Conservation (phyloP, 2,113 vertebrate genomes). For the Paramisgurnus dabryanus region DNA sequence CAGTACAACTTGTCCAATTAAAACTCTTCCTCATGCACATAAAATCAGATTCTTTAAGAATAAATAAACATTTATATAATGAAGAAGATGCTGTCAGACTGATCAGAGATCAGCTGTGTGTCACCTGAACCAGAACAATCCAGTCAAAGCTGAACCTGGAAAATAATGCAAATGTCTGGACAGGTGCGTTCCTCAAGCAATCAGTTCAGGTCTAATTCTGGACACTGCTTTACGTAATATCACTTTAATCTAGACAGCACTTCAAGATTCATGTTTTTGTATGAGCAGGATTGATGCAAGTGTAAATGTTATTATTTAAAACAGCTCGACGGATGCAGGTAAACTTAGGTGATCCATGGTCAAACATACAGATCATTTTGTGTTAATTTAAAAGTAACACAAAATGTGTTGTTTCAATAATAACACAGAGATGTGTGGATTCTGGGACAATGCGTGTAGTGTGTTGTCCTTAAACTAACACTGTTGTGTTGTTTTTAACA, state of each 20-base stretch:
- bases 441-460: no score
- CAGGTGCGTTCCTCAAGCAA: constrained; percentile 20
- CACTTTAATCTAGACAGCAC: not conserved
- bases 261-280: not conserved
- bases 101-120: not conserved
- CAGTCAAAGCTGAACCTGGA: not conserved
- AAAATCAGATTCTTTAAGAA: not conserved
- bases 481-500: no score
- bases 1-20: no score
- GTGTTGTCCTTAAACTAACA: no score
- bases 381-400: no score
- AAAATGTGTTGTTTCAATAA: no score
- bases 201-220: not conserved
- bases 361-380: no score
- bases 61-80: not conserved
- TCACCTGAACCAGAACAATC: constrained; percentile 6
- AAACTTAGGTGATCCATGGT: no score
- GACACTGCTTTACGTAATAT: not conserved
- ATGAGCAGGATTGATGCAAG: not conserved
- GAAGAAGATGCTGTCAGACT: not conserved
- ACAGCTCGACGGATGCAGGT: no score
- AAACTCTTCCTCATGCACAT: not conserved
- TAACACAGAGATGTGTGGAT: no score
- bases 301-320: not conserved
- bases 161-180: constrained; percentile 17